Evolutionary conservation across 1,140 invertebrate genomes (phyloP).

Genomic region (Drosophila nikananu): DNA sequence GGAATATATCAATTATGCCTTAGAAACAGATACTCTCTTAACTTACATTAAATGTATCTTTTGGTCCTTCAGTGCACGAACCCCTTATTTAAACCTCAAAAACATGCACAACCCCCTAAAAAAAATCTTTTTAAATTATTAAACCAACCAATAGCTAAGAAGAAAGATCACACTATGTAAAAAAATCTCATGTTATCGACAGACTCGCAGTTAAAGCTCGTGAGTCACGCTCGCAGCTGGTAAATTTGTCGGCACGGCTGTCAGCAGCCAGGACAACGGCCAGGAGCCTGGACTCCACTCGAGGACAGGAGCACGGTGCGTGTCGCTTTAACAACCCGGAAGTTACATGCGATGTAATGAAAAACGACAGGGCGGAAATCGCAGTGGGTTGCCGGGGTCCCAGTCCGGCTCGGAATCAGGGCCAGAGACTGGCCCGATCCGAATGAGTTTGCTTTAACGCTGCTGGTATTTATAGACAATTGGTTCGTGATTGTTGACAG

Average conservation of each 20-base stretch:
- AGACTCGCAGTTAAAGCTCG: neutral
- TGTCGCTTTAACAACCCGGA: slow-evolving; percentile 84
- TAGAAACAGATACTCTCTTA: neutral
- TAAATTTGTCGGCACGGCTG: slow-evolving; percentile 69
- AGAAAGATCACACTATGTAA: neutral
- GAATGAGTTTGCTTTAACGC: slow-evolving; percentile 75
- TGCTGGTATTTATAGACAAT: slow-evolving; percentile 83
- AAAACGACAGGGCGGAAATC: slow-evolving; percentile 81
- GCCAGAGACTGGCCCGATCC: slow-evolving; percentile 31
- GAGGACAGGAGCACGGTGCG: slow-evolving; percentile 65
- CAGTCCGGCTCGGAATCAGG: slow-evolving; percentile 25
- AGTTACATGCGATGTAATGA: slow-evolving; percentile 83
- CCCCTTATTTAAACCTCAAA: neutral
- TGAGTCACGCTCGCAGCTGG: slow-evolving; percentile 8
- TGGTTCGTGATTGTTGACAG: slow-evolving; percentile 84
- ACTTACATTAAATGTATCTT: neutral
- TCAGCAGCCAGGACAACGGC: slow-evolving; percentile 73
- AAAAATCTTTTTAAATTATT: neutral
- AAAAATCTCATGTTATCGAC: neutral
- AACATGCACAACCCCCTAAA: too few species aligned
- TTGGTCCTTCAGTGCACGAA: neutral
- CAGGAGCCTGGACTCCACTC: slow-evolving; percentile 19
- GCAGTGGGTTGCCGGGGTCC: slow-evolving; percentile 39
- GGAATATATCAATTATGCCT: neutral
- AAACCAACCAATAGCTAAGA: neutral